These are phyloP conservation scores for Pheosia gnoma DNA, from an alignment of 2,888 invertebrate genomes.

Conservation along the genomic window DNA sequence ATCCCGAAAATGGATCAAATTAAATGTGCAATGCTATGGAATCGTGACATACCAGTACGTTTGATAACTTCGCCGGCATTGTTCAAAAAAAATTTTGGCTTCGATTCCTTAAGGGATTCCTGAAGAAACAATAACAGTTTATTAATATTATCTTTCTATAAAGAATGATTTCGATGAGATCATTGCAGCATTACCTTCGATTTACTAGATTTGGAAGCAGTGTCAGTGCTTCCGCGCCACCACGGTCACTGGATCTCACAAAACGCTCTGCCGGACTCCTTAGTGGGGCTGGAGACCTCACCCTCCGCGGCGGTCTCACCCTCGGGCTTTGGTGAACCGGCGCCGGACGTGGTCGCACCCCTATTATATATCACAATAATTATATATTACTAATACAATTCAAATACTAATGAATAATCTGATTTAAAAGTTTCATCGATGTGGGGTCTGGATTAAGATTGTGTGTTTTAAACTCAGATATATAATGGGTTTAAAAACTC, in stretches of 20 bases:
- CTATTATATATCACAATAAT: conserved; percentile 32
- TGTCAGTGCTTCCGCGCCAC: conserved; percentile 83
- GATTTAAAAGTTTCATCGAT: too few relatives aligned
- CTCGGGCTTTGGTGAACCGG: conserved; percentile 69
- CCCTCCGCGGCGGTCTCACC: conserved; percentile 60
- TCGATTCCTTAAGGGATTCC: conserved; percentile 77
- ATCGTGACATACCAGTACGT: conserved; percentile 65
- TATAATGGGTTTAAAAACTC: too few relatives aligned
- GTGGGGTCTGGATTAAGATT: too few relatives aligned
- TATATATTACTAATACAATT: too few relatives aligned
- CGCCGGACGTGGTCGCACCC: conserved; percentile 63
- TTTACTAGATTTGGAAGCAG: conserved; percentile 82
- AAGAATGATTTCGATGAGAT: not conserved
- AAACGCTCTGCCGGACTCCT: conserved; percentile 81
- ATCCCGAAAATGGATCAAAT: not conserved
- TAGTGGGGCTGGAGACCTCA: conserved; percentile 70
- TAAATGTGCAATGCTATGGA: not conserved
- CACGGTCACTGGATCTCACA: conserved; percentile 86
- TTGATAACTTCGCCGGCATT: conserved; percentile 81
- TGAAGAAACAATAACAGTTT: conserved; percentile 32
- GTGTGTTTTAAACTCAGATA: too few relatives aligned
- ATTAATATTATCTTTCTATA: not conserved
- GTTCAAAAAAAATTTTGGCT: conserved; percentile 79
- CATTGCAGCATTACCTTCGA: conserved; percentile 62
- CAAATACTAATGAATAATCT: too few relatives aligned